phyloP scores from a whole-genome alignment of 1,140 invertebrate genomes.

The Dysdera silvatica region DNA sequence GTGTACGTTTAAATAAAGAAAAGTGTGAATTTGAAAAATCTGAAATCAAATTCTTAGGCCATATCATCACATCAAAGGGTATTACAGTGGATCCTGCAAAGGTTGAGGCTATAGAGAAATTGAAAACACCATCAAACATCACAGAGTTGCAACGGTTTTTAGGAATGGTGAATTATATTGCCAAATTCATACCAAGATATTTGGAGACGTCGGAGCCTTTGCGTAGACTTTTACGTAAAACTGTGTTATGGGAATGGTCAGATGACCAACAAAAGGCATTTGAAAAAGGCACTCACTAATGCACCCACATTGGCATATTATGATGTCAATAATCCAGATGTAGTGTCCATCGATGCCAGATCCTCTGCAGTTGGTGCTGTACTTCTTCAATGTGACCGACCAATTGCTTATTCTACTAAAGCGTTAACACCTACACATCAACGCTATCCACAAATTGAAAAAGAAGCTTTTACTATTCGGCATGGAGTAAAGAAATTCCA shows the following conservation, averaged over 20 bases:
- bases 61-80: too few relatives aligned
- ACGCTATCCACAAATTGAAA: constrained; percentile 46
- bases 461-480: constrained; percentile 42
- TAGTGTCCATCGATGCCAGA: constrained; percentile 41
- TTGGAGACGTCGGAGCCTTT: too few relatives aligned
- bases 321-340: constrained; percentile 35
- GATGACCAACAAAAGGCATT: not conserved
- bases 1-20: too few relatives aligned
- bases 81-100: too few relatives aligned
- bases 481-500: constrained; percentile 42
- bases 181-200: too few relatives aligned
- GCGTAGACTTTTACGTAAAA: too few relatives aligned
- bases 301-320: constrained; percentile 31
- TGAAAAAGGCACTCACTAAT: not conserved
- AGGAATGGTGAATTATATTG: too few relatives aligned
- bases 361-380: constrained; percentile 41
- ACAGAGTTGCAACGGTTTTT: too few relatives aligned
- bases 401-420: constrained; percentile 42
- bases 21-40: too few relatives aligned
- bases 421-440: constrained; percentile 38
- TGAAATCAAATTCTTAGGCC: too few relatives aligned
- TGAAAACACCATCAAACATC: too few relatives aligned
- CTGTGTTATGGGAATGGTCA: not conserved
- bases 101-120: too few relatives aligned
- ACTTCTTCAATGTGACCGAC: constrained; percentile 43